Evolutionary conservation across 2,797 vertebrate genomes (phyloP).

Genomic region (Bucorvus abyssinicus): DNA sequence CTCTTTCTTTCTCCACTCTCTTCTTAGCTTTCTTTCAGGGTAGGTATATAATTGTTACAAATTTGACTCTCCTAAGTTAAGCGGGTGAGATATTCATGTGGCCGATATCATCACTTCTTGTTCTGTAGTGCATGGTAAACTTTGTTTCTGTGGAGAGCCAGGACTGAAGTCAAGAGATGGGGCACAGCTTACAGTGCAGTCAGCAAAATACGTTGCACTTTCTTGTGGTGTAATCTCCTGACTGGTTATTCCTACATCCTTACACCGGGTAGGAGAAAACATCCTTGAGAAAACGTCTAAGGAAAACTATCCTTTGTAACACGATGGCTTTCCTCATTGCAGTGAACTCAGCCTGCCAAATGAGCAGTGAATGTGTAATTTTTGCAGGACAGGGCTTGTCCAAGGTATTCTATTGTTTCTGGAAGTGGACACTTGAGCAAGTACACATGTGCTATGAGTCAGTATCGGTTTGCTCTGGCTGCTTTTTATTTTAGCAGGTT

Average conservation of each 20-base stretch:
- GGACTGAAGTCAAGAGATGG: not conserved
- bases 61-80: not conserved
- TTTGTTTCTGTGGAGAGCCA: not conserved
- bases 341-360: not conserved
- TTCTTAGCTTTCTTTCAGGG: not conserved
- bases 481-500: constrained; percentile 31
- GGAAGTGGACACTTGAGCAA: constrained; percentile 56
- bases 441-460: constrained; percentile 4
- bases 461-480: constrained; percentile 33
- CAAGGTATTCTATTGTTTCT: constrained; percentile 30
- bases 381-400: constrained; percentile 51
- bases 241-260: not conserved
- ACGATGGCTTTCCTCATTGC: not conserved
- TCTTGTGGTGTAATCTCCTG: not conserved
- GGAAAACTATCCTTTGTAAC: not conserved
- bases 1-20: not conserved
- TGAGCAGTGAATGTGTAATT: not conserved
- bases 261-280: not conserved
- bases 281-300: not conserved
- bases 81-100: not conserved
- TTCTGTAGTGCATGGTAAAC: not conserved
- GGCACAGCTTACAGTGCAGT: not conserved
- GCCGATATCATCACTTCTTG: not conserved
- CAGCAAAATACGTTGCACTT: not conserved
- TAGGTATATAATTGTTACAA: not conserved